A percentile compares a stretch with the other conserved stretches of the same genome.
phyloP scores from a whole-genome alignment of 2,797 vertebrate genomes.

The Sebastes jordani region DNA sequence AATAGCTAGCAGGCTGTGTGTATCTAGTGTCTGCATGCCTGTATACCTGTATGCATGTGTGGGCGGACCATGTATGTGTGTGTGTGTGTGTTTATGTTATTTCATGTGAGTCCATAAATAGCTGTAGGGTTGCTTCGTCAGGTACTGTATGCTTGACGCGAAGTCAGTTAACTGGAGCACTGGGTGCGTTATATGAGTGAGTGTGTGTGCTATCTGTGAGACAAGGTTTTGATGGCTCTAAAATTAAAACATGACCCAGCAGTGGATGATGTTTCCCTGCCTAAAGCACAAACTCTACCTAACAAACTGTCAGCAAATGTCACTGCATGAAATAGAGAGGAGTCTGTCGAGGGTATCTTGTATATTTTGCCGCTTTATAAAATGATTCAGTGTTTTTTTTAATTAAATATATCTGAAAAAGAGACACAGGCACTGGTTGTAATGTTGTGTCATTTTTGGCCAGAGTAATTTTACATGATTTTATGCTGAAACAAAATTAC shows the following conservation, averaged over 20 bases:
- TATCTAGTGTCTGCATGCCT: constrained; percentile 48
- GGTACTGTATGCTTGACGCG: constrained; percentile 38
- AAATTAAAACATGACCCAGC: constrained; percentile 71
- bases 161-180: constrained; percentile 41
- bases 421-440: background rate
- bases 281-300: constrained; percentile 50
- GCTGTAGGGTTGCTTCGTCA: constrained; percentile 41
- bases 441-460: background rate
- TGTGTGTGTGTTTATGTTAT: constrained; percentile 7
- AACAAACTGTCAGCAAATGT: constrained; percentile 62
- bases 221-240: constrained; percentile 63
- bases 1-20: constrained; percentile 59
- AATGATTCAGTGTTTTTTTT: background rate
- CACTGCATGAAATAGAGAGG: constrained; percentile 37
- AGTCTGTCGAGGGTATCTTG: background rate
- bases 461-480: background rate
- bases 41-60: constrained; percentile 42
- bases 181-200: constrained; percentile 1
- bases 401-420: background rate
- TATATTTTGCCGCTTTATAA: background rate
- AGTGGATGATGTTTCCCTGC: constrained; percentile 61
- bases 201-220: background rate
- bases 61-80: background rate
- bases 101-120: constrained; percentile 47
- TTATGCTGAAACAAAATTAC: background rate